Evolutionary conservation across 2,113 vertebrate species (phyloP).

Genomic region (Typhlomys cinereus): DNA sequence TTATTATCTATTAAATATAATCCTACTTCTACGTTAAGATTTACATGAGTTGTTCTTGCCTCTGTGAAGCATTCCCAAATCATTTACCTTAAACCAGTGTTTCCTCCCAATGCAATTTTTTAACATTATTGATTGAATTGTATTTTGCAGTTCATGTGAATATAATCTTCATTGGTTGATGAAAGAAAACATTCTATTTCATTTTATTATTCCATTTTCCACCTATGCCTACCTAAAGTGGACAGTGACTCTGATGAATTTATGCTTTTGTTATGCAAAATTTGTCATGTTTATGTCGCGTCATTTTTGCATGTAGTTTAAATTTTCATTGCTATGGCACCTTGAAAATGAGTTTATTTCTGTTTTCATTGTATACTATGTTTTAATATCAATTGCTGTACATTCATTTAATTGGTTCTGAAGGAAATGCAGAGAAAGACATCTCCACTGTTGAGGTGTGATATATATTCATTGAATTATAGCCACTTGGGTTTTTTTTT

Average conservation of each 20-base stretch:
- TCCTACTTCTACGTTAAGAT: neutral
- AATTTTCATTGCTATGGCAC: neutral
- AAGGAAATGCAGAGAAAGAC: constrained; percentile 19
- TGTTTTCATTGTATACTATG: neutral
- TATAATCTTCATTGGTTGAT: neutral
- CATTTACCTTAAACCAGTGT: neutral
- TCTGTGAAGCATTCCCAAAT: neutral
- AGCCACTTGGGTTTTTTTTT: neutral
- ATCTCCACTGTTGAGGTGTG: neutral
- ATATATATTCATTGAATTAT: neutral
- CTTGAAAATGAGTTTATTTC: constrained; percentile 14
- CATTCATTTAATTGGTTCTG: neutral
- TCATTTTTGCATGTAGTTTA: constrained; percentile 2
- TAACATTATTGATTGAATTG: constrained; percentile 14
- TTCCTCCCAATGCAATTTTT: neutral
- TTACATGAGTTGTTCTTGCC: neutral
- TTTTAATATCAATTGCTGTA: neutral
- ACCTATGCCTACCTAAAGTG: neutral
- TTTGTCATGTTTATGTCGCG: neutral
- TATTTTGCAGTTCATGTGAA: neutral
- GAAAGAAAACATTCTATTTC: neutral
- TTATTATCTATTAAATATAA: neutral
- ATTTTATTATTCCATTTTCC: neutral
- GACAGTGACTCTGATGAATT: neutral
- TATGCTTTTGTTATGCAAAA: neutral